Evolutionary conservation across 1,140 invertebrate species (phyloP).

Genomic region (Drosophila teissieri): DNA sequence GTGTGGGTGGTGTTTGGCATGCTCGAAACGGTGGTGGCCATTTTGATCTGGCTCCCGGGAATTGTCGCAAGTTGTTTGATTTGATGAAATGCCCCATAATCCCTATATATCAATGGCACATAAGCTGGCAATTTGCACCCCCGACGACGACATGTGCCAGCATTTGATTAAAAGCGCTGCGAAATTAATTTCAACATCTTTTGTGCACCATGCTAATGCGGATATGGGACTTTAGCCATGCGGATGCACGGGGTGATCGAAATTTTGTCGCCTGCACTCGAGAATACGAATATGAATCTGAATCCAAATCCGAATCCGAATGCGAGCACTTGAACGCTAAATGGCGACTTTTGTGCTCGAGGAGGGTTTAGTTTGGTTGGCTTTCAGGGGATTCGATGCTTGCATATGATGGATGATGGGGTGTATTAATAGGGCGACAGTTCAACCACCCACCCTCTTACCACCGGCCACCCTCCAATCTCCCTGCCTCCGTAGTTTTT

Average conservation of each 20-base stretch:
- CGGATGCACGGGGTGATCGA: slow-evolving; percentile 42
- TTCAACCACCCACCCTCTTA: slow-evolving; percentile 9
- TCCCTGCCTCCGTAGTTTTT: neutral
- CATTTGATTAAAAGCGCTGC: slow-evolving; percentile 82
- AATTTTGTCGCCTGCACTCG: slow-evolving; percentile 69
- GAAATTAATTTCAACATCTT: slow-evolving; percentile 71
- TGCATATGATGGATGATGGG: slow-evolving; percentile 16
- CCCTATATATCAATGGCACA: slow-evolving; percentile 24
- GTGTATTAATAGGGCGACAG: slow-evolving; percentile 76
- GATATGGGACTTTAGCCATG: slow-evolving; percentile 7
- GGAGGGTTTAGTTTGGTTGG: slow-evolving; percentile 15
- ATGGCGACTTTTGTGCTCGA: slow-evolving; percentile 68
- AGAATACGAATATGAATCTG: neutral
- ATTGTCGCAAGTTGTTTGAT: slow-evolving; percentile 63
- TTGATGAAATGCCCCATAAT: slow-evolving; percentile 69
- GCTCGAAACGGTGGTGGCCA: slow-evolving; percentile 53
- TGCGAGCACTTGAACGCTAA: slow-evolving; percentile 64
- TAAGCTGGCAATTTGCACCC: slow-evolving; percentile 27
- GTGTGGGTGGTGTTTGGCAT: neutral
- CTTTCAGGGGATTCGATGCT: no score
- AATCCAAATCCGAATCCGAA: neutral
- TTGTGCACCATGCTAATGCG: slow-evolving; percentile 22
- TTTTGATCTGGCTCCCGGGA: slow-evolving; percentile 77
- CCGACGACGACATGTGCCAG: slow-evolving; percentile 68
- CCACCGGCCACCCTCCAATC: neutral